These are phyloP conservation scores for Ciconia maguari DNA, from an alignment of 2,113 vertebrate genomes.

Conservation along the genomic window DNA sequence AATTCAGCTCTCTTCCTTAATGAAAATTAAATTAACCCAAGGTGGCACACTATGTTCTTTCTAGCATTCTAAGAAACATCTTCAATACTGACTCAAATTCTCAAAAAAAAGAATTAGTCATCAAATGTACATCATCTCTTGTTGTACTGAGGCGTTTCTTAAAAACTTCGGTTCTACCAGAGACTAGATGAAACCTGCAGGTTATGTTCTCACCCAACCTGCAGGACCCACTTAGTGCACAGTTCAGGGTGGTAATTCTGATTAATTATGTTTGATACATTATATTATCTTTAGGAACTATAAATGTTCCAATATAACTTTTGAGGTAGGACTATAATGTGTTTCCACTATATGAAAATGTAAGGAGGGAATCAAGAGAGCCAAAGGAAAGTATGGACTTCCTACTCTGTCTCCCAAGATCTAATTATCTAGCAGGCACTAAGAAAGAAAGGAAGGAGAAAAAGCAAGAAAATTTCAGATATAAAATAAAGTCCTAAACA, in stretches of 20 bases:
- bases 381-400: not conserved
- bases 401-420: not conserved
- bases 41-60: not conserved
- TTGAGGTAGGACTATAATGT: not conserved
- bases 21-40: not conserved
- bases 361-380: not conserved
- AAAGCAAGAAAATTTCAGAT: not conserved
- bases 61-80: not conserved
- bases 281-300: not conserved
- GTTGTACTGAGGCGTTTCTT: not conserved
- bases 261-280: not conserved
- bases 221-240: not conserved
- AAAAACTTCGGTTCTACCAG: not conserved
- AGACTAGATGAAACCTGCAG: not conserved
- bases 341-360: not conserved
- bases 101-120: not conserved
- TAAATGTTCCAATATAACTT: not conserved
- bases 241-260: not conserved
- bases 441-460: not conserved
- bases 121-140: not conserved
- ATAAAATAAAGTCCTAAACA: not conserved
- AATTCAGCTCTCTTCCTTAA: not conserved
- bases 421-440: not conserved
- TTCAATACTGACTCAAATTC: not conserved
- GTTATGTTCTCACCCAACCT: not conserved